Evolutionary conservation across 2,113 vertebrate genomes (phyloP).

Genomic region (Embiotoca jacksoni): DNA sequence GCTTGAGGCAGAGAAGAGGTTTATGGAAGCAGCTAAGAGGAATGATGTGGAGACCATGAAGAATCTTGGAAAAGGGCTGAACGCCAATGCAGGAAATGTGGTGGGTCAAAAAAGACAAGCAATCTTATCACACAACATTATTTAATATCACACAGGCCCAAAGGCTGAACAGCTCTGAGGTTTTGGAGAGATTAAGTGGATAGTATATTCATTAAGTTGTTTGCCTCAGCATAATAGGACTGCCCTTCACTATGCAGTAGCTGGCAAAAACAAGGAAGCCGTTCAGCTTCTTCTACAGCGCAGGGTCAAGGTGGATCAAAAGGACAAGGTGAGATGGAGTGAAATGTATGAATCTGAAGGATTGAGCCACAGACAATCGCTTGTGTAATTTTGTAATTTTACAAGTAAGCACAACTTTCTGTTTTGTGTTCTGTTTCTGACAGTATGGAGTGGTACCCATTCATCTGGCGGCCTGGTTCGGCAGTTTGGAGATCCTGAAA

Average conservation of each 20-base stretch:
- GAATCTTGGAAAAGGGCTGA: conserved; percentile 82
- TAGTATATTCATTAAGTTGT: conserved; percentile 15
- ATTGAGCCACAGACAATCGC: neutral
- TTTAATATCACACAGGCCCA: neutral
- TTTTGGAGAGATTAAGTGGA: conserved; percentile 1
- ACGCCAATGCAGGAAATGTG: conserved; percentile 88
- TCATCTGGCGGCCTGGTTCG: conserved; percentile 93
- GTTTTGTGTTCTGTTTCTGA: conserved; percentile 22
- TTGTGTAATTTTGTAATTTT: neutral
- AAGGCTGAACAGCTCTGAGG: neutral
- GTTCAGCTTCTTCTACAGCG: conserved; percentile 88
- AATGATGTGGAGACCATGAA: conserved; percentile 89
- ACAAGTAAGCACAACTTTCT: neutral
- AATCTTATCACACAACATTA: neutral
- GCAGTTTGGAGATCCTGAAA: conserved; percentile 88
- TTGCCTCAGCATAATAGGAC: conserved; percentile 85
- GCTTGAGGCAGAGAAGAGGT: conserved; percentile 87
- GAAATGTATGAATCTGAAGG: neutral
- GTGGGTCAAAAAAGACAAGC: conserved; percentile 78
- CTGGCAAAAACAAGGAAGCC: conserved; percentile 82
- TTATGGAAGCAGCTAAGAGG: conserved; percentile 89
- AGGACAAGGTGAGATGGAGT: conserved; percentile 87
- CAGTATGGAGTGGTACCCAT: conserved; percentile 90
- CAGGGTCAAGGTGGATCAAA: conserved; percentile 89
- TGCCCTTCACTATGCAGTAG: conserved; percentile 91